Percentiles rank a stretch among this genome's conserved stretches.
Evolutionary conservation across 2,113 vertebrate species (phyloP).

Genomic region (Alethe castanea): DNA sequence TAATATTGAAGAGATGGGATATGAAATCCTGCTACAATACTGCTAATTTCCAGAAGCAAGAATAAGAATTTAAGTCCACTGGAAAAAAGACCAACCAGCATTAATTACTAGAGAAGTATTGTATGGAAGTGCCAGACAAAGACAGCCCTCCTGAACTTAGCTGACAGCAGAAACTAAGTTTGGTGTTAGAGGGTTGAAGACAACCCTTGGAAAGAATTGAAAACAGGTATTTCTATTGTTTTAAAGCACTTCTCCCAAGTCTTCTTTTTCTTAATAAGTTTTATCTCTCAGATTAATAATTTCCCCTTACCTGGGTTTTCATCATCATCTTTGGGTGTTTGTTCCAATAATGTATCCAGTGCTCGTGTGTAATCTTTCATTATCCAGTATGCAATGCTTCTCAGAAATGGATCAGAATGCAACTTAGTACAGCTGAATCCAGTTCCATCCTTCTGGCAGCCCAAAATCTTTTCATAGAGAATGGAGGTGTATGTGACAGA

Average conservation of each 20-base stretch:
- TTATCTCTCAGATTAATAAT: background rate
- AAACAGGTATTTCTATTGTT: background rate
- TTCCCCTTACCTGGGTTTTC: slow-evolving; percentile 84
- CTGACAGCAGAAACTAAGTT: background rate
- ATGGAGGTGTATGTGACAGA: slow-evolving; percentile 92
- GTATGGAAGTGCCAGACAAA: background rate
- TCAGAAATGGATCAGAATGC: slow-evolving; percentile 93
- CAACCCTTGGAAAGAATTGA: background rate
- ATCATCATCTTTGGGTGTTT: slow-evolving; percentile 92
- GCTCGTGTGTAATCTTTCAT: slow-evolving; percentile 93
- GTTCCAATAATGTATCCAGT: slow-evolving; percentile 91
- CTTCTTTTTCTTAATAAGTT: background rate
- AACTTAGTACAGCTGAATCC: slow-evolving; percentile 84
- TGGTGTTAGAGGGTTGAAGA: background rate
- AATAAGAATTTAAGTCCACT: background rate
- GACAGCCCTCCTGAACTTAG: background rate
- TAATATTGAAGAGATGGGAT: background rate
- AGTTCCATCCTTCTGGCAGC: slow-evolving; percentile 85
- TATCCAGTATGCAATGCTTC: slow-evolving; percentile 96
- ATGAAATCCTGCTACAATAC: background rate
- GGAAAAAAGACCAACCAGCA: background rate
- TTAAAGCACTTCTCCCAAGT: background rate
- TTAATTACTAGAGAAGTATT: background rate
- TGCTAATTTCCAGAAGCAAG: background rate
- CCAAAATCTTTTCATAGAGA: slow-evolving; percentile 91